A percentile compares a stretch with the other conserved stretches of the same genome.
phyloP scores from a whole-genome alignment of 1,140 invertebrate species.

The Calosoma granatense region DNA sequence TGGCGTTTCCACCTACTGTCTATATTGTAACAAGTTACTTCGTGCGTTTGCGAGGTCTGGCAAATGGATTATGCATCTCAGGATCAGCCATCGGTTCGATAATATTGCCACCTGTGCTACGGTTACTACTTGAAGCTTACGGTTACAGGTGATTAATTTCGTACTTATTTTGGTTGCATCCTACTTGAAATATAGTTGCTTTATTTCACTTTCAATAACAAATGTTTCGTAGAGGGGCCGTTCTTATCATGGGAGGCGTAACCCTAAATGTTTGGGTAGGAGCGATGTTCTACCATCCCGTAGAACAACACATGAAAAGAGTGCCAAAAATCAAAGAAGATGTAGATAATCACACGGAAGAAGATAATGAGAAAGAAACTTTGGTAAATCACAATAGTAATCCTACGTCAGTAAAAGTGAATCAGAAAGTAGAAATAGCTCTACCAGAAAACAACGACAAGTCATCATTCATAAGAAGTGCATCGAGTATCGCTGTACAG shows the following conservation, averaged over 20 bases:
- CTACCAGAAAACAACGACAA: slow-evolving; percentile 18
- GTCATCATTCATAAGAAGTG: slow-evolving; percentile 35
- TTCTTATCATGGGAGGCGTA: slow-evolving; percentile 71
- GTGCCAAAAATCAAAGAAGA: slow-evolving; percentile 46
- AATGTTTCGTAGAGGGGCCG: slow-evolving; percentile 50
- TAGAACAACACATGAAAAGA: slow-evolving; percentile 65
- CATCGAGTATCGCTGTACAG: slow-evolving; percentile 43
- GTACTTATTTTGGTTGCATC: no score
- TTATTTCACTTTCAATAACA: slow-evolving; percentile 14
- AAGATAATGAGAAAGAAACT: slow-evolving; percentile 22
- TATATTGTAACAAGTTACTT: slow-evolving; percentile 87
- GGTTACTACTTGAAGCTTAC: slow-evolving; percentile 57
- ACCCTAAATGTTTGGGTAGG: slow-evolving; percentile 75
- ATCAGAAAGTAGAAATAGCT: slow-evolving; percentile 16
- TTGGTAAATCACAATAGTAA: slow-evolving; percentile 31
- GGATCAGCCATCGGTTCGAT: slow-evolving; percentile 77
- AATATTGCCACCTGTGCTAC: slow-evolving; percentile 64
- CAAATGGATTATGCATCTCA: slow-evolving; percentile 82
- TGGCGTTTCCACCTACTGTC: slow-evolving; percentile 79
- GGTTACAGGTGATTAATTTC: slow-evolving; percentile 53
- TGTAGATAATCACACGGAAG: slow-evolving; percentile 33
- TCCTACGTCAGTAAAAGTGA: slow-evolving; percentile 23
- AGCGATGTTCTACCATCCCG: slow-evolving; percentile 72
- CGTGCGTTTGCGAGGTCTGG: slow-evolving; percentile 64
- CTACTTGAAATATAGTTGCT: neutral